phyloP scores from a whole-genome alignment of 2,797 vertebrate genomes.

The Phalanger gymnotis region DNA sequence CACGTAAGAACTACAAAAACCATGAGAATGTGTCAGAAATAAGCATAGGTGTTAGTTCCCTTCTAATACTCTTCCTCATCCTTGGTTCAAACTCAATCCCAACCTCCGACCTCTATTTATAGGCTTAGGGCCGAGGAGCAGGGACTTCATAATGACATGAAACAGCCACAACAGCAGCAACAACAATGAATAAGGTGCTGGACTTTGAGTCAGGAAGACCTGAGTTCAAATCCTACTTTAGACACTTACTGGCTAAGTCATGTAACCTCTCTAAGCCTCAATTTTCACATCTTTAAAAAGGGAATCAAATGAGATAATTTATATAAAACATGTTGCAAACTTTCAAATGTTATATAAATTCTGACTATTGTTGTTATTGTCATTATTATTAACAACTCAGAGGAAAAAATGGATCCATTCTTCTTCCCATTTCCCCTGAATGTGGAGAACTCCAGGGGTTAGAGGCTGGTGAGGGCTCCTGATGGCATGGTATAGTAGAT shows the following conservation, averaged over 20 bases:
- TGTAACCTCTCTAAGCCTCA: not conserved
- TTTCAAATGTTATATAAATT: not conserved
- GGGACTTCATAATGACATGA: too few species aligned
- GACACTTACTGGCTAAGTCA: not conserved
- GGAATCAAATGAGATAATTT: not conserved
- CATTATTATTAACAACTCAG: not conserved
- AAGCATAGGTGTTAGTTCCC: too few species aligned
- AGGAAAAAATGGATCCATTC: not conserved
- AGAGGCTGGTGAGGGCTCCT: not conserved
- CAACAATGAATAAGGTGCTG: not conserved
- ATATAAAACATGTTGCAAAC: not conserved
- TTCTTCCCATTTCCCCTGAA: not conserved
- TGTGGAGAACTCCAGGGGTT: not conserved
- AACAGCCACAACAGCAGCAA: too few species aligned
- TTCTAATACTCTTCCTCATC: too few species aligned
- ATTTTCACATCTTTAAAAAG: not conserved
- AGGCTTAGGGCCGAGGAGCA: too few species aligned
- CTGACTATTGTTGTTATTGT: not conserved
- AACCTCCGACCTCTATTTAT: too few species aligned
- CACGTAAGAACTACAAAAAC: too few species aligned
- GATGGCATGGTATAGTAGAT: not conserved
- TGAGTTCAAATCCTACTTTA: not conserved
- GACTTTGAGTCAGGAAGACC: not conserved
- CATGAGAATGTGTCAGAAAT: too few species aligned
- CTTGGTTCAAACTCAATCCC: too few species aligned